Evolutionary conservation across 92 coral and sea anemone species (phyloP).

Genomic region (Porites divaricata): DNA sequence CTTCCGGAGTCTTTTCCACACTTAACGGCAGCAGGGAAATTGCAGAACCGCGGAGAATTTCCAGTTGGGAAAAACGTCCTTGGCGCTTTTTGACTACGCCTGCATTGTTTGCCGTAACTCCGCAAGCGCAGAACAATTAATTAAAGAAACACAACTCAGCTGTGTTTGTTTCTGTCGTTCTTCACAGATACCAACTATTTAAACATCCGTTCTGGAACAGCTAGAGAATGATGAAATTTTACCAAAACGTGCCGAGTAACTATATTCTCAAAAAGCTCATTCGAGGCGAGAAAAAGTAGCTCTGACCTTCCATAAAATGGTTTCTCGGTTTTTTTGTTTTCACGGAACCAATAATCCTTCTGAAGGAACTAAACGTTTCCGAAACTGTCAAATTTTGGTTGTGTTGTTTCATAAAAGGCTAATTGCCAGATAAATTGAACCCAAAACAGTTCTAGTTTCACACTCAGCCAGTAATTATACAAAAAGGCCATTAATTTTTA

Average conservation of each 20-base stretch:
- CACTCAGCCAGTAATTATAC: constrained; percentile 44
- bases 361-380: not conserved
- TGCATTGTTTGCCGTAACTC: constrained; percentile 22
- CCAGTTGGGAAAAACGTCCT: constrained; percentile 11
- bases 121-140: constrained; percentile 91
- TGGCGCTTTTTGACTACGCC: constrained; percentile 33
- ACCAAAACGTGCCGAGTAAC: constrained; percentile 25
- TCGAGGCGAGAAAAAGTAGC: constrained; percentile 9
- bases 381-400: constrained; percentile 33
- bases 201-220: constrained; percentile 84
- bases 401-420: constrained; percentile 35
- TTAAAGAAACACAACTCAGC: constrained; percentile 79
- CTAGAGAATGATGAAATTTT: constrained; percentile 57
- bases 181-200: constrained; percentile 83
- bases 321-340: not conserved
- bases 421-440: constrained; percentile 44
- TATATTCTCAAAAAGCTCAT: not conserved
- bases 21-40: constrained; percentile 13
- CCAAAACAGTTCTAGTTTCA: constrained; percentile 44
- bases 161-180: constrained; percentile 85
- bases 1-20: constrained; percentile 43
- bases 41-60: constrained; percentile 1
- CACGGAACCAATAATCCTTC: not conserved
- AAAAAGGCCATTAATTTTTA: constrained; percentile 42
- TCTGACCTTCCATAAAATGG: not conserved